Evolutionary conservation across 1,140 invertebrate genomes (phyloP), one percentile per base, ranked within the genome.

Genomic region (Stenopsyche tienmushanensis): DNA sequence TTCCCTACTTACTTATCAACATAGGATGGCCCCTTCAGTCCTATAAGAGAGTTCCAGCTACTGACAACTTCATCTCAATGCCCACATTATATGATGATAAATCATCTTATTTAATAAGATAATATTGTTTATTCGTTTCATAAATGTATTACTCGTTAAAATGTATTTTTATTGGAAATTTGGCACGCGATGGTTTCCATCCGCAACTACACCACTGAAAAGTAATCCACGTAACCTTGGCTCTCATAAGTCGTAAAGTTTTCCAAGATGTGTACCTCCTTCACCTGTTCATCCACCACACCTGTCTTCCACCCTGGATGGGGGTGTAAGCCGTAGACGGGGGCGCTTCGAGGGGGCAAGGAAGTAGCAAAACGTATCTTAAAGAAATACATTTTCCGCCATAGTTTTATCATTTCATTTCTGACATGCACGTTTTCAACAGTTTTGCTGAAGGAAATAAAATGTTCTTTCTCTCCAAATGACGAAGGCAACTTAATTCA

Each of bases 351-450:
- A 13, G 29, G 13, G 5, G 29, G 29, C 29, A 34, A 34, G 29
- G 29, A 34, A 34, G 13, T 13, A 13, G 5, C 13, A 5, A 13
- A 13, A 34, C 13, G 29, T 25, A 21, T 24, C 57, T 60, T 60
- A 60, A 60, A 45, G 57, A 60, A 60, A 60, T 60, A 60, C 57
- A 60, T 60, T 60, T 60, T 18, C 42, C 24, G 41, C 44, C 57
- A 60, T 49, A 60, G 57, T 60, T 65, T 64, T 64, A 68, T 64
- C 66, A 62, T 68, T 68, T 64, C 62, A 68, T 68, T 58, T 64
- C 34, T 62, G 66, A 68, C 57, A 62, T 68, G 50, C 57, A 60
- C 57, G 57, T 47, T 60, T 47, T 60, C 57, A 47, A 47, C 57
- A 47, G 57, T 60, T 60, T 60, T 60, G 34, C 57, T 26, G 42